These are phyloP conservation scores for Oncorhynchus clarkii DNA, from an alignment of 2,113 vertebrate genomes.

Conservation along the genomic window DNA sequence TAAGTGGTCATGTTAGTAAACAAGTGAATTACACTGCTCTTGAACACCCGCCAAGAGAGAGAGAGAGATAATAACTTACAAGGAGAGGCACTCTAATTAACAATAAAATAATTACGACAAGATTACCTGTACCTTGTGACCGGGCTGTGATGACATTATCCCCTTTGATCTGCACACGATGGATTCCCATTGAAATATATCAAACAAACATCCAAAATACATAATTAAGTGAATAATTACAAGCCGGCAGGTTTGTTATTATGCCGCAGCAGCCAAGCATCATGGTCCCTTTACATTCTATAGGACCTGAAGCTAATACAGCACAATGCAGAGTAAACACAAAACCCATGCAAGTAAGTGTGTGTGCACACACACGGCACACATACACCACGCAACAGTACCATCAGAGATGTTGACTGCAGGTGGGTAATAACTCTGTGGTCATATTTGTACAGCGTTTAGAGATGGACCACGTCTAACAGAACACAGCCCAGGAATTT, in stretches of 20 bases:
- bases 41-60: not conserved
- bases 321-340: conserved; percentile 2
- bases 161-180: conserved; percentile 39
- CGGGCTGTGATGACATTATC: conserved; percentile 18
- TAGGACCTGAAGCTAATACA: conserved; percentile 37
- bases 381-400: not conserved
- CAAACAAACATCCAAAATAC: conserved; percentile 37
- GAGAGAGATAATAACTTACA: not conserved
- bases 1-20: not conserved
- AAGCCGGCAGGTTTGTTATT: conserved; percentile 32
- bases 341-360: too few relatives aligned
- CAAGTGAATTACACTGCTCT: not conserved
- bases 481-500: not conserved
- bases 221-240: conserved; percentile 51
- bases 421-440: conserved; percentile 37
- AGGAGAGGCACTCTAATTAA: conserved; percentile 23
- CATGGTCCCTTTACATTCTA: conserved; percentile 47
- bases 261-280: conserved; percentile 16
- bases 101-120: conserved; percentile 14
- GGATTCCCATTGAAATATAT: conserved; percentile 27
- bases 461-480: conserved; percentile 4
- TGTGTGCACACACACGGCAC: not conserved
- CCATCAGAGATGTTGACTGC: conserved; percentile 17
- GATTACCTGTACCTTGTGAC: conserved; percentile 30
- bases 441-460: conserved; percentile 28